Conservation (phyloP, 1,140 invertebrate genomes). For the Cotesia glomerata region DNA sequence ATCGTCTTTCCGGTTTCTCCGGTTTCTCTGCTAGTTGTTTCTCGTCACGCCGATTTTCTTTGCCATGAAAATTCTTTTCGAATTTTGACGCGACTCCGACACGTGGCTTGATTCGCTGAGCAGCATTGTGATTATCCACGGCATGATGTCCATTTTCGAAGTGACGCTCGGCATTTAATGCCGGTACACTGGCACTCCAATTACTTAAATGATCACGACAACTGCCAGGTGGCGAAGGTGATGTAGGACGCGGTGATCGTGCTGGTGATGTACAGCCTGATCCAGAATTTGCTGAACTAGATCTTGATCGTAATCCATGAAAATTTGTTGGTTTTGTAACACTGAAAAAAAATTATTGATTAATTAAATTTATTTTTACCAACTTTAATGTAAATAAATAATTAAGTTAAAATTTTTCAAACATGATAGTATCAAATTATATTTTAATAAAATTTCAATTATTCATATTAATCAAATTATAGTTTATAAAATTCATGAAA, state of each 20-base stretch:
- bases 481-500: too few species aligned
- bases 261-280: constrained; percentile 66
- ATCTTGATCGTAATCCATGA: constrained; percentile 64
- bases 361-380: not conserved
- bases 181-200: constrained; percentile 59
- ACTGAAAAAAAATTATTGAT: constrained; percentile 30
- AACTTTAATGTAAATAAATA: too few species aligned
- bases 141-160: constrained; percentile 55
- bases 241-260: constrained; percentile 54
- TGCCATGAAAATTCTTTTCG: constrained; percentile 48
- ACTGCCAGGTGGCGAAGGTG: constrained; percentile 59
- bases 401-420: too few species aligned
- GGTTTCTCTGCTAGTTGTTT: constrained; percentile 64
- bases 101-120: constrained; percentile 43
- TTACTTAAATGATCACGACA: constrained; percentile 51
- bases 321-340: constrained; percentile 52
- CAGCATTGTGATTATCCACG: constrained; percentile 27
- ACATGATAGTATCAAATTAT: not conserved
- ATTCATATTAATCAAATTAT: too few species aligned
- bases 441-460: not conserved
- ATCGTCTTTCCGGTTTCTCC: constrained; percentile 80
- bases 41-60: constrained; percentile 65
- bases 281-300: constrained; percentile 67
- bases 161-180: constrained; percentile 58
- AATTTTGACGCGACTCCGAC: constrained; percentile 36